Base-by-base conservation (phyloP, 2,797 vertebrate genomes). In the Tragopan temminckii region DNA sequence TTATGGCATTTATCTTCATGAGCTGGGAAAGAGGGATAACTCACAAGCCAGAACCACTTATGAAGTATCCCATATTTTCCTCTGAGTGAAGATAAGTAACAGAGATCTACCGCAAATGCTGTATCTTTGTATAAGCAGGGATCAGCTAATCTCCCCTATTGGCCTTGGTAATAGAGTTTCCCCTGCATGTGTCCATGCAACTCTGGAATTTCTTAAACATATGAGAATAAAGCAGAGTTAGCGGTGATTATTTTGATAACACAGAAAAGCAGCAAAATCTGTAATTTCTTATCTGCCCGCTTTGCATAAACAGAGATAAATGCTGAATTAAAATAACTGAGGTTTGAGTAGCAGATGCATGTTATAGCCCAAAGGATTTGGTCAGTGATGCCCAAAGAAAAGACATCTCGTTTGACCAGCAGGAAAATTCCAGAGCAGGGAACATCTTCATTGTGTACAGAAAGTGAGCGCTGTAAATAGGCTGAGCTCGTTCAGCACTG, bases 41-140 rank as follows among this genome's bases (percentile, higher is more conserved):
- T 93, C 79, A 55, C 16, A 57, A 40, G 63, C 89, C 90, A 93
- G 42, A 92, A 42, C 72, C 70, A 59, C 70, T 90, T 74, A 75
- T 10, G 58, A 90, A 58, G 19, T 33, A 36, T 64, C 59, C 71
- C 33, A 6, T 74, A 59, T 88, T 94, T 92, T 80, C 18, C 55
- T 88, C 62, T 75, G 61, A 64, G 27, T 71, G 86, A 86, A 80
- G 52, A 75, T 79, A 69, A 88, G 4, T 67, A 85, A 75, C 35
- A 61, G 67, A 72, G 6, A 71, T 85, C 66, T 72, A 45, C 59
- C 53, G 72, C 25, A 70, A 79, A 55, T 74, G 42, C 61, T 52
- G 17, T 36, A 38, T 85, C 48, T 88, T 46, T 40, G 80, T 63
- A 55, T 52, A 33, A 75, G 88, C 55, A 64, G 71, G 31, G 67